Base-by-base conservation (phyloP, 2,888 invertebrate genomes). In the Callyntrura guangdongensis region DNA sequence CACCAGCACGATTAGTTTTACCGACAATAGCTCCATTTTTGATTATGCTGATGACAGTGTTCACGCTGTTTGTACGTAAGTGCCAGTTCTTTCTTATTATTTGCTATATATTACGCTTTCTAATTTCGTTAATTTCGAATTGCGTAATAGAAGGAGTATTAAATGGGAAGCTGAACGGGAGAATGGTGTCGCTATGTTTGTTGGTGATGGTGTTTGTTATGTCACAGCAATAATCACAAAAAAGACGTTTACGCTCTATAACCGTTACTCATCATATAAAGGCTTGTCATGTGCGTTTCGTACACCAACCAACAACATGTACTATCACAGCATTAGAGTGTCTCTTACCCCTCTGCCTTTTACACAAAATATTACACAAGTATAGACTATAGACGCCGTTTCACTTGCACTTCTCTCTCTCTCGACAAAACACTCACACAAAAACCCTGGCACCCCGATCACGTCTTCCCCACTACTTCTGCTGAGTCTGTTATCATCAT, bases 1-100 rank as follows among this genome's bases (percentile, higher is more conserved):
- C 56, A 95, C 93, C 0, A 96, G 95, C 17, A 96, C 95, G 45
- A 95, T 92, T 56, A 96, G 94, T 94, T 96, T 96, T 11, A 95
- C 95, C 45, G 94, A 93, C 36, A 95, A 92, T 47, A 95, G 93
- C 94, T 95, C 95, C 95, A 95, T 95, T 83, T 84, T 89, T 91
- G 64, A 74, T 56, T 49, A 77, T 82, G 45, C n/a, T 61, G 56
- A 56, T 59, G 79, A 82, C 20, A 47, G 45, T 61, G 64, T 47
- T 8, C 20, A 47, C 64, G 12, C 8, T 53, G 36, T 81, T 56
- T 6, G 17, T 1, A 69, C 9, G 22, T 22, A 12, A 36, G 59
- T 27, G 27, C 4, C n/a, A 27, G 17, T n/a, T 72, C 17, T 72
- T 72, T 47, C n/a, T 36, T 72, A 72, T n/a, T 72, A 72, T 74